phyloP scores from a whole-genome alignment of 2,113 vertebrate species.

The Tretioscincus oriximinensis region DNA sequence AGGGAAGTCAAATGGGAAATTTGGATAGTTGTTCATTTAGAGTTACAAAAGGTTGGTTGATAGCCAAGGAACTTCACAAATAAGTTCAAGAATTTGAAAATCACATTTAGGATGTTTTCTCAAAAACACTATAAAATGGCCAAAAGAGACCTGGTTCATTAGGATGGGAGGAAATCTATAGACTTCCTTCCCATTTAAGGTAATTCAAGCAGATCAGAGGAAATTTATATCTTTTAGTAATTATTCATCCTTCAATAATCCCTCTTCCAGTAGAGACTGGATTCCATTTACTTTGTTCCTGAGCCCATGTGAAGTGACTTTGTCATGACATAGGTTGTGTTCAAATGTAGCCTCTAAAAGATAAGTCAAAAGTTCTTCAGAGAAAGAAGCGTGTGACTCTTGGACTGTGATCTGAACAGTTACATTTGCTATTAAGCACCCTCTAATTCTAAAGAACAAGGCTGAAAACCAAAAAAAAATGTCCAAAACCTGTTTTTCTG shows the following conservation, averaged over 20 bases:
- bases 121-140: neutral
- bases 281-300: neutral
- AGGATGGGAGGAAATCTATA: conserved; percentile 24
- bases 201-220: conserved; percentile 9
- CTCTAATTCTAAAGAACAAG: too few relatives aligned
- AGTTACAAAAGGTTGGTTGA: neutral
- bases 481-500: too few relatives aligned
- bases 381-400: too few relatives aligned
- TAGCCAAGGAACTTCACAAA: neutral
- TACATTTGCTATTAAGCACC: too few relatives aligned
- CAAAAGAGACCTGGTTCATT: neutral
- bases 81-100: neutral
- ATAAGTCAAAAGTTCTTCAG: too few relatives aligned
- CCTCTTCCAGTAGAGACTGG: neutral
- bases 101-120: neutral
- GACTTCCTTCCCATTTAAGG: conserved; percentile 1
- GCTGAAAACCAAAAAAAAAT: too few relatives aligned
- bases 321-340: too few relatives aligned
- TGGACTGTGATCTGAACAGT: too few relatives aligned
- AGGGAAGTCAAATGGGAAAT: neutral
- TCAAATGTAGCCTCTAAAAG: too few relatives aligned
- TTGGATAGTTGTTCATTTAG: neutral
- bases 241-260: neutral
- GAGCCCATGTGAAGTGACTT: neutral
- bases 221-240: neutral